Evolutionary conservation across 2,888 invertebrate species (phyloP).

Genomic region (Bellardia bayeri): DNA sequence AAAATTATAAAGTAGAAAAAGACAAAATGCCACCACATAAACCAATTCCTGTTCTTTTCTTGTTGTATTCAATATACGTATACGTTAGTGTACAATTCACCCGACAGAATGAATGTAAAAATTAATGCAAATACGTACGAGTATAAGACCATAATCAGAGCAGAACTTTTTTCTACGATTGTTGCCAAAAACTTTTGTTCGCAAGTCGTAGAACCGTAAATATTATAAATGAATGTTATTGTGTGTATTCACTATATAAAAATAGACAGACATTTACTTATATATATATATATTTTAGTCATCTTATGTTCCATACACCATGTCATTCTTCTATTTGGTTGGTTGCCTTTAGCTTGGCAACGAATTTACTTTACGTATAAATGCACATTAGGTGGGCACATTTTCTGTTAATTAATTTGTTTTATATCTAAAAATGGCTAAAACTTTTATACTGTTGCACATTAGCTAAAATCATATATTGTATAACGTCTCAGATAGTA

Average conservation of each 20-base stretch:
- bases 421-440: too few relatives aligned
- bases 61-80: slow-evolving; percentile 16
- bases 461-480: too few relatives aligned
- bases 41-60: slow-evolving; percentile 29
- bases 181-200: slow-evolving; percentile 62
- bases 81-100: slow-evolving; percentile 14
- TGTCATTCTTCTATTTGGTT: slow-evolving; percentile 46
- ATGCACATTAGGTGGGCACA: not conserved
- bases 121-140: slow-evolving; percentile 56
- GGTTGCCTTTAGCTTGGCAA: slow-evolving; percentile 53
- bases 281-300: not conserved
- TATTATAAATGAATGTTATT: slow-evolving; percentile 41
- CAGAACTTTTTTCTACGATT: slow-evolving; percentile 59
- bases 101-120: slow-evolving; percentile 1
- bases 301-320: slow-evolving; percentile 48
- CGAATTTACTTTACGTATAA: not conserved
- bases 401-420: too few relatives aligned
- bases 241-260: not conserved
- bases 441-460: too few relatives aligned
- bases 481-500: too few relatives aligned
- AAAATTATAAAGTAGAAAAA: slow-evolving; percentile 9
- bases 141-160: slow-evolving; percentile 64
- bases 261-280: slow-evolving; percentile 23
- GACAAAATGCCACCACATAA: slow-evolving; percentile 39
- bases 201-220: slow-evolving; percentile 53